Base-by-base conservation (phyloP, 2,797 vertebrate species). In the Gymnocypris eckloni region DNA sequence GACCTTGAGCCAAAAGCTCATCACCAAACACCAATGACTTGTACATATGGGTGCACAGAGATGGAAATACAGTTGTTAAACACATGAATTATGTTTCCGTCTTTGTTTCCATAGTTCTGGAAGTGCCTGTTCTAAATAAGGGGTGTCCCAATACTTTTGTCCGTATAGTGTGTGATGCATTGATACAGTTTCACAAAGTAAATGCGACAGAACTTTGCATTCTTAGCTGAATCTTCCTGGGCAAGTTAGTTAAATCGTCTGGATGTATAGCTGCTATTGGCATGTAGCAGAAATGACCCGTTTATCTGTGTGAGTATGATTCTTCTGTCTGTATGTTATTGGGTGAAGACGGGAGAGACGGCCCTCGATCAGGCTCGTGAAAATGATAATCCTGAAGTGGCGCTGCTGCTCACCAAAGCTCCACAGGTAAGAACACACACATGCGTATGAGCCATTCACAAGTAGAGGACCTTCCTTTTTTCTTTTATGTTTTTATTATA, bases 351-450 rank as follows among this genome's bases (percentile, higher is more conserved):
- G 87, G 96, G 97, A 90, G 96, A 97, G 84, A 98, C 96, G 18
- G 96, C 98, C 4, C 90, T 99, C 93, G 97, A 99, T 82, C 95
- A 96, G 89, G 97, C 98, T 87, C 96, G 97, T 89, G 96, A 97
- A 77, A 95, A 97, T 90, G 96, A 98, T 91, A 99, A 97, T 87
- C 96, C 97, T 0, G 97, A 98, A 52, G 96, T 99, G 86, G 98
- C 98, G 0, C 96, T 99, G 22, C 96, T 99, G 1, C 96, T 99
- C 87, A 97, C 97, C 73, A 98, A 98, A 93, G 97, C 98, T 76
- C 97, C 97, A 33, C 98, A 99, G 96, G 98, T 99, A 81, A 71
- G 7, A 77, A 9, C 12, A 52, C 79, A 50, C 61, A 79, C 48
- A 67, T 22, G 33, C 9, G 50, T 28, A 20, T 33, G 48, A 76